Evolutionary conservation across 2,888 invertebrate genomes (phyloP).

Genomic region (Drosophila anomelani): DNA sequence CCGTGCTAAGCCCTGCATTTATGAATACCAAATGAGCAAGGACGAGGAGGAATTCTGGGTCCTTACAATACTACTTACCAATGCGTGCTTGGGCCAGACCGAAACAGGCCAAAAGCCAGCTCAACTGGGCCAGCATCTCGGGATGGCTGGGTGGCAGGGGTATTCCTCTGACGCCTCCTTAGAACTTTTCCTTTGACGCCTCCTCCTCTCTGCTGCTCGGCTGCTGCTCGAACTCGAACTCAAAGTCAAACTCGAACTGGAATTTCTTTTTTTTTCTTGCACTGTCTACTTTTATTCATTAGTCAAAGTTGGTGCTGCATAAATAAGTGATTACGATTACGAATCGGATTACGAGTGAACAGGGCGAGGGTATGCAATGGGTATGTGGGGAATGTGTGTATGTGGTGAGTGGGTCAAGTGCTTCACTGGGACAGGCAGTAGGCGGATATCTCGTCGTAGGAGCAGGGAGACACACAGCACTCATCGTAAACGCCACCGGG

Average conservation of each 20-base stretch:
- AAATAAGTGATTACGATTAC: conserved; percentile 74
- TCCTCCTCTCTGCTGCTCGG: not conserved
- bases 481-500: conserved; percentile 69
- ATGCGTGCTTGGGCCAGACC: conserved; percentile 82
- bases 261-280: conserved; percentile 64
- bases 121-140: conserved; percentile 59
- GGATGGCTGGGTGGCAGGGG: conserved; percentile 17
- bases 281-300: conserved; percentile 76
- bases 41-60: not conserved
- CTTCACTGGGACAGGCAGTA: conserved; percentile 61
- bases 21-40: conserved; percentile 75
- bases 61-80: conserved; percentile 75
- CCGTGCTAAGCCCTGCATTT: conserved; percentile 67
- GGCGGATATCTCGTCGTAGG: conserved; percentile 60
- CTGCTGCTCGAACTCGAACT: conserved; percentile 1
- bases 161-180: conserved; percentile 39
- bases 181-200: conserved; percentile 55
- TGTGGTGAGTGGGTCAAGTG: conserved; percentile 5
- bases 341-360: conserved; percentile 48
- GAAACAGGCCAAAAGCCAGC: conserved; percentile 63
- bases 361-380: conserved; percentile 10
- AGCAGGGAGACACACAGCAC: conserved; percentile 72
- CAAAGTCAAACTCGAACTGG: conserved; percentile 6
- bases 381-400: not conserved
- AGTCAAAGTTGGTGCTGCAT: conserved; percentile 77